Percentiles rank a stretch among this genome's conserved stretches.
Conservation (phyloP, 2,888 invertebrate species). For the Yponomeuta cagnagella region DNA sequence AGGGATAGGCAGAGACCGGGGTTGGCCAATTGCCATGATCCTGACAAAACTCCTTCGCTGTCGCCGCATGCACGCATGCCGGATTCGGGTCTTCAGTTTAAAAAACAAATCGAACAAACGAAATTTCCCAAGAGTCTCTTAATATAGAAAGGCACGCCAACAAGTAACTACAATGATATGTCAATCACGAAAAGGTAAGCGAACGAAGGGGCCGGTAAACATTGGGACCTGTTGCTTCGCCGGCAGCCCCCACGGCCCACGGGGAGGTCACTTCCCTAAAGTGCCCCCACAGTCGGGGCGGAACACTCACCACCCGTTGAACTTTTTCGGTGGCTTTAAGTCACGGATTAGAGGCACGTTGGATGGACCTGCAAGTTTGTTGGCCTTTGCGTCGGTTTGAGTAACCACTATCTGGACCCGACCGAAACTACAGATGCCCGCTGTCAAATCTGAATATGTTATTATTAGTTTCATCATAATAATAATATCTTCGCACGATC, state of each 20-base stretch:
- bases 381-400: not conserved
- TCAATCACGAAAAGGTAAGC: constrained; percentile 7
- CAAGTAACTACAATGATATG: not conserved
- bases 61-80: no score
- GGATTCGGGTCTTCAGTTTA: no score
- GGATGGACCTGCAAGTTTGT: not conserved
- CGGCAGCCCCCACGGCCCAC: not conserved
- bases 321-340: not conserved
- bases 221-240: constrained; percentile 6
- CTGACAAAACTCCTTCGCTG: not conserved
- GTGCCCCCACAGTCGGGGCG: not conserved
- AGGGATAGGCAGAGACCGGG: no score
- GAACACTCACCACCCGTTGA: not conserved
- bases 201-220: constrained; percentile 1
- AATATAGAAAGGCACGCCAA: not conserved
- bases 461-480: no score
- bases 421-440: not conserved
- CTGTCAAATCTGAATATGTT: no score
- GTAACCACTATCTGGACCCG: not conserved
- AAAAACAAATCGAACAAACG: not conserved
- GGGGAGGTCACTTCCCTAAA: not conserved
- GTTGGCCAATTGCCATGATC: not conserved
- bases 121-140: not conserved
- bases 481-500: no score
- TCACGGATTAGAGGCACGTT: not conserved